Conservation (phyloP, 2,888 invertebrate genomes). For the Alloplasta piceator region DNA sequence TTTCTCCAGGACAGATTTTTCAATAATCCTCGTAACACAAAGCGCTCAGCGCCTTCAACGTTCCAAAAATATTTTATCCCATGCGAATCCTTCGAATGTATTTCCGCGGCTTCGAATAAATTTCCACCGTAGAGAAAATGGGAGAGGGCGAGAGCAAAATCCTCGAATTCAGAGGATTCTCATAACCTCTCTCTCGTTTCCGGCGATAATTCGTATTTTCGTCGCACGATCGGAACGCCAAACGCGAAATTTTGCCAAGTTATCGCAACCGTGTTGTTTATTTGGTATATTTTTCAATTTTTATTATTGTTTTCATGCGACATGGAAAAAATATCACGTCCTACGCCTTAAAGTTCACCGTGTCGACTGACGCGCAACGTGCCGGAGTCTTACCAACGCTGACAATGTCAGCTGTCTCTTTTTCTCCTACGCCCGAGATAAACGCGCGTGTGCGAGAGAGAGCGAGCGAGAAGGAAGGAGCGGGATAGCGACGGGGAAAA, state of each 20-base stretch:
- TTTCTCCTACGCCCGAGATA: neutral
- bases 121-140: too few relatives aligned
- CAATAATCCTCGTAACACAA: too few relatives aligned
- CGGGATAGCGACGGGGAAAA: neutral
- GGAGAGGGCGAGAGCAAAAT: too few relatives aligned
- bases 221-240: neutral
- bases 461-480: neutral
- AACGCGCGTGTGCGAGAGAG: neutral
- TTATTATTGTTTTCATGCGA: conserved; percentile 8
- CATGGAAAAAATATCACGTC: conserved; percentile 27
- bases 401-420: conserved; percentile 45
- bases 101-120: too few relatives aligned
- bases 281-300: neutral
- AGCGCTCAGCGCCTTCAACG: too few relatives aligned
- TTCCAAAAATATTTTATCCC: too few relatives aligned
- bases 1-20: too few relatives aligned
- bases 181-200: conserved; percentile 12
- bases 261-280: neutral
- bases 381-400: conserved; percentile 31
- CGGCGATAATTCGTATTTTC: neutral
- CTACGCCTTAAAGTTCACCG: conserved; percentile 20
- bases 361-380: conserved; percentile 45
- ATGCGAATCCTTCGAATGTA: too few relatives aligned
- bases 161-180: too few relatives aligned
- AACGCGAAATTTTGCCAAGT: neutral